Evolutionary conservation across 2,797 vertebrate species (phyloP).

Genomic region (Oreortyx pictus): DNA sequence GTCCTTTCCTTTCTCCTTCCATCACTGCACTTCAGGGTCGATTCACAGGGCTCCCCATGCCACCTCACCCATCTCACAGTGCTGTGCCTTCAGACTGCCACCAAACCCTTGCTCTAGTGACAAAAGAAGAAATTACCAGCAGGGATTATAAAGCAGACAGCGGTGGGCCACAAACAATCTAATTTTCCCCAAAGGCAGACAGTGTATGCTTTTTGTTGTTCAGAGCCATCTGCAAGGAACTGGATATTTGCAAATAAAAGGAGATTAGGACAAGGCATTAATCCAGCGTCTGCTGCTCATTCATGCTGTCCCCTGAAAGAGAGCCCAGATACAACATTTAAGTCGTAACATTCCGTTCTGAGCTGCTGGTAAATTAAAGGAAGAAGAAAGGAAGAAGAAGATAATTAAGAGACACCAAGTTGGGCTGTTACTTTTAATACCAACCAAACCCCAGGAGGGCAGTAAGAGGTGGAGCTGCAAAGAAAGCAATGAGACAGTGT

Average conservation of each 20-base stretch:
- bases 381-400: fast-evolving
- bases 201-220: slow-evolving; percentile 3
- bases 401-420: neutral
- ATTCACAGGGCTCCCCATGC: neutral
- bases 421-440: neutral
- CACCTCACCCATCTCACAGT: neutral
- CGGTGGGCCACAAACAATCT: slow-evolving; percentile 26
- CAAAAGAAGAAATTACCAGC: neutral
- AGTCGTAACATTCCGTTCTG: neutral
- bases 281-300: slow-evolving; percentile 56
- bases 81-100: neutral
- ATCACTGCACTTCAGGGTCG: neutral
- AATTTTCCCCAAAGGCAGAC: slow-evolving; percentile 44
- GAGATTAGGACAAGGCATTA: slow-evolving; percentile 60
- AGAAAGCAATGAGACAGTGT: neutral
- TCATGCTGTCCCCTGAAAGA: slow-evolving; percentile 48
- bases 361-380: neutral
- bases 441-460: neutral
- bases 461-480: fast-evolving
- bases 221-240: slow-evolving; percentile 64
- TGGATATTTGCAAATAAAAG: slow-evolving; percentile 63
- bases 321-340: neutral
- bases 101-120: neutral
- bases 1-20: neutral
- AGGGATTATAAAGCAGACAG: neutral